Evolutionary conservation across 2,888 invertebrate species (phyloP).

Genomic region (Cantharis lateralis): DNA sequence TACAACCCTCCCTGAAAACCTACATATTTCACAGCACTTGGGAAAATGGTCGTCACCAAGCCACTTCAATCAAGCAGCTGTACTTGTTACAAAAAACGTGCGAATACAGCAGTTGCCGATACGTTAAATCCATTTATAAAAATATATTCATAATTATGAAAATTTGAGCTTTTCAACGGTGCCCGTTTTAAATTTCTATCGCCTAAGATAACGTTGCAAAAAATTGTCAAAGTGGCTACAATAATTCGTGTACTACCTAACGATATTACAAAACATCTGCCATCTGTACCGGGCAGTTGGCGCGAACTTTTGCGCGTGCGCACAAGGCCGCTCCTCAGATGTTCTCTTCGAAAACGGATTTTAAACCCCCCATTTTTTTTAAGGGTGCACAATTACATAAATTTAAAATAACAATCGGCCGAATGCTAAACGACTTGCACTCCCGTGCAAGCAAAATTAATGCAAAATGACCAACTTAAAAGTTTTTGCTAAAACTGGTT

Average conservation of each 20-base stretch:
- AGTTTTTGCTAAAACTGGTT: conserved; percentile 9
- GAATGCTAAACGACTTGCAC: background rate
- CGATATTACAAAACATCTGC: conserved; percentile 58
- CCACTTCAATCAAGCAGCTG: conserved; percentile 50
- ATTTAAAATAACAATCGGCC: background rate
- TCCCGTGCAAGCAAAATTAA: background rate
- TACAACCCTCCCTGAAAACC: conserved; percentile 40
- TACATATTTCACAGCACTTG: conserved; percentile 51
- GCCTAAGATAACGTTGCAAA: conserved; percentile 27
- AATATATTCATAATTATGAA: conserved; percentile 23
- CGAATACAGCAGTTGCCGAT: conserved; percentile 8
- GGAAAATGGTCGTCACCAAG: conserved; percentile 57
- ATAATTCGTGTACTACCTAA: conserved; percentile 46
- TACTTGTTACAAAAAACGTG: conserved; percentile 36
- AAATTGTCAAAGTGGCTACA: conserved; percentile 41
- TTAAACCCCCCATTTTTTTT: conserved; percentile 14
- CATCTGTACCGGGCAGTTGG: conserved; percentile 58
- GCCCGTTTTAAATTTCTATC: conserved; percentile 22
- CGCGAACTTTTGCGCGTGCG: conserved; percentile 55
- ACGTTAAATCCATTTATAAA: conserved; percentile 20
- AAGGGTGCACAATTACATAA: conserved; percentile 1
- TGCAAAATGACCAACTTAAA: background rate
- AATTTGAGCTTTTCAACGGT: conserved; percentile 34
- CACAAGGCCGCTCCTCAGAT: conserved; percentile 39
- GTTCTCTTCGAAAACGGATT: conserved; percentile 36